phyloP scores from a whole-genome alignment of 2,113 vertebrate species.

The Vidua macroura region DNA sequence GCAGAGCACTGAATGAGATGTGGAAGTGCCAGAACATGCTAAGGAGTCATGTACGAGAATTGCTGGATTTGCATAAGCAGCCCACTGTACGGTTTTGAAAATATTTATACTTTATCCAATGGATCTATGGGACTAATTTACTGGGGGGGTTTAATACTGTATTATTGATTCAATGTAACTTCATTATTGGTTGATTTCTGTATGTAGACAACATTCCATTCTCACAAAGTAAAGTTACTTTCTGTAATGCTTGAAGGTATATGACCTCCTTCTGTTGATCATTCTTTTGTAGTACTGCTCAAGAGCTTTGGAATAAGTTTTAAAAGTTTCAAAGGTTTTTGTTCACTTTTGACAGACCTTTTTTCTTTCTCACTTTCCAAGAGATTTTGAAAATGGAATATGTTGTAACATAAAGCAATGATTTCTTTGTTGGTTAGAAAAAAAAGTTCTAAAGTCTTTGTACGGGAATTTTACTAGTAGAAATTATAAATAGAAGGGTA shows the following conservation, averaged over 20 bases:
- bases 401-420: not conserved
- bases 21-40: slow-evolving; percentile 99
- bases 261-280: not conserved
- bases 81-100: slow-evolving; percentile 81
- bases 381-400: not conserved
- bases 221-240: not conserved
- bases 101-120: not conserved
- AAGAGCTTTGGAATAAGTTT: not conserved
- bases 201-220: not conserved
- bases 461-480: not conserved
- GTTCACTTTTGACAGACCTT: not conserved
- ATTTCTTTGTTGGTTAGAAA: not conserved
- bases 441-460: not conserved
- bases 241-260: not conserved
- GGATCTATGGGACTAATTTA: not conserved
- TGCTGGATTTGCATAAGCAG: slow-evolving; percentile 95
- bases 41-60: slow-evolving; percentile 91
- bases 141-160: not conserved
- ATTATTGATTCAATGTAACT: not conserved
- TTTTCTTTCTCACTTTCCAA: not conserved
- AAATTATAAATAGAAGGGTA: not conserved
- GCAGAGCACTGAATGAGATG: slow-evolving; percentile 97
- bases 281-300: not conserved
- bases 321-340: not conserved
- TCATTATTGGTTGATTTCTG: not conserved